These are phyloP conservation scores for Tiliqua scincoides DNA, from an alignment of 2,113 vertebrate genomes.

Conservation along the genomic window DNA sequence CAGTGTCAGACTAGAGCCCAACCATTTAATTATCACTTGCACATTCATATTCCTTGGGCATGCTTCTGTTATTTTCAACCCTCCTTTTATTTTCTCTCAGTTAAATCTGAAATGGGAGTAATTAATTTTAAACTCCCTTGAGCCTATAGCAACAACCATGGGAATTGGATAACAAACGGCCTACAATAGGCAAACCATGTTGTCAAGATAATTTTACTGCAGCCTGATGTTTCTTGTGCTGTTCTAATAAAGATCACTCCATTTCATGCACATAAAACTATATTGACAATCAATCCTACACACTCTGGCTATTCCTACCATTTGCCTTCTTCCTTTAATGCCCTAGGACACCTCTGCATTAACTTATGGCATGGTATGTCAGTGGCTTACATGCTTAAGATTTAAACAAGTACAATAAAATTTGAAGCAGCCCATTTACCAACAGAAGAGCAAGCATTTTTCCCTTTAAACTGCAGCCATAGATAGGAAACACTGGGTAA, in stretches of 20 bases:
- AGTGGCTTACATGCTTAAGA: neutral
- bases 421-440: neutral
- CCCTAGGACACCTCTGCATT: neutral
- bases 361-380: neutral
- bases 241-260: slow-evolving; percentile 26
- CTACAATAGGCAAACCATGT: neutral
- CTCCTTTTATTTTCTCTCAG: neutral
- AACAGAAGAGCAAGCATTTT: neutral
- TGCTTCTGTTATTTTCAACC: slow-evolving; percentile 7
- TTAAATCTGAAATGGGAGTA: slow-evolving; percentile 34
- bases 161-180: slow-evolving; percentile 34
- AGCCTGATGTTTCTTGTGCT: slow-evolving; percentile 20
- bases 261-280: slow-evolving; percentile 11
- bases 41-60: neutral
- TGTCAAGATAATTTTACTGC: slow-evolving; percentile 39
- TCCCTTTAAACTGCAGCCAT: neutral
- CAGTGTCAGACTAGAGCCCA: neutral
- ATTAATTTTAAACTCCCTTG: slow-evolving; percentile 53
- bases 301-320: neutral
- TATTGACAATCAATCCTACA: neutral
- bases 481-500: neutral
- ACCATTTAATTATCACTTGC: neutral
- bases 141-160: slow-evolving; percentile 7
- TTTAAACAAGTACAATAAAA: neutral
- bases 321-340: neutral